Conservation (phyloP, 2,888 invertebrate genomes). For the Syrista parreyssii region DNA sequence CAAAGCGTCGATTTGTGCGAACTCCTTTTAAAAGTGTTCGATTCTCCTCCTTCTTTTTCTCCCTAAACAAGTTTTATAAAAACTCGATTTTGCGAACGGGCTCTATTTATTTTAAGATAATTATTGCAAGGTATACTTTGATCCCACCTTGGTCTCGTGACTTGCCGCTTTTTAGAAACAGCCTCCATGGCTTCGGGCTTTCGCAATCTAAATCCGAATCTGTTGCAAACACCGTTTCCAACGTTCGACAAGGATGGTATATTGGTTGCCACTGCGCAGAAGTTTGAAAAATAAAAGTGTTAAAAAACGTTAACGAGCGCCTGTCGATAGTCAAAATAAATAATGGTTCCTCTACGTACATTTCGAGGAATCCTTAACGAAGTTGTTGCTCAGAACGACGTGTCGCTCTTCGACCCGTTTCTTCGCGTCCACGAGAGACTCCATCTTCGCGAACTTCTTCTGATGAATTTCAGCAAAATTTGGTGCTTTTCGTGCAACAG, state of each 20-base stretch:
- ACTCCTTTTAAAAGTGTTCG: slow-evolving; percentile 74
- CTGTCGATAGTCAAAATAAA: not conserved
- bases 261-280: not conserved
- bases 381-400: slow-evolving; percentile 26
- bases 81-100: not conserved
- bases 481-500: slow-evolving; percentile 70
- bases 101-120: not conserved
- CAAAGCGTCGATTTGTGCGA: slow-evolving; percentile 78
- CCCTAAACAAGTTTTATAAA: slow-evolving; percentile 20
- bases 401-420: slow-evolving; percentile 49
- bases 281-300: not conserved
- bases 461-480: slow-evolving; percentile 78
- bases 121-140: not conserved
- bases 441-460: slow-evolving; percentile 75
- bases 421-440: slow-evolving; percentile 72
- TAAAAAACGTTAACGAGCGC: not conserved
- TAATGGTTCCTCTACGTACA: not conserved
- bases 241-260: not conserved
- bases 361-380: not conserved
- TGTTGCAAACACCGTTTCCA: slow-evolving; percentile 56
- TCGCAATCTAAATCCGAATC: slow-evolving; percentile 69
- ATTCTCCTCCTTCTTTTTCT: slow-evolving; percentile 65
- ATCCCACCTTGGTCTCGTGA: slow-evolving; percentile 22
- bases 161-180: slow-evolving; percentile 30
- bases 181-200: slow-evolving; percentile 54